Percentiles rank a stretch among this genome's conserved stretches.
Evolutionary conservation across 2,888 invertebrate species (phyloP).

Genomic region (Dinocampus coccinellae): DNA sequence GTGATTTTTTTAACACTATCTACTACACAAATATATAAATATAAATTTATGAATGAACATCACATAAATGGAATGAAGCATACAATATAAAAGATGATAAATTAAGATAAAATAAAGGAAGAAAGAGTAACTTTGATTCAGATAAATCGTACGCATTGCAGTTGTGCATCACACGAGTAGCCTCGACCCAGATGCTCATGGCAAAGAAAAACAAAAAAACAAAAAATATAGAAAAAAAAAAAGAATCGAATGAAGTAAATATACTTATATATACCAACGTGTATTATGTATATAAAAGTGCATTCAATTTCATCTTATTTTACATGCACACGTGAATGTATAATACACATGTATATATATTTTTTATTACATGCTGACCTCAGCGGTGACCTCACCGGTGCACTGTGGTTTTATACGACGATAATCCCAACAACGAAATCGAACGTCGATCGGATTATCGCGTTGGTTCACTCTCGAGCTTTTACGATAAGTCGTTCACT

Average conservation of each 20-base stretch:
- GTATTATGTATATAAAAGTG: neutral
- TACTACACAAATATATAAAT: too few relatives aligned
- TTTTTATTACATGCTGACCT: constrained; percentile 11
- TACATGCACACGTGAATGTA: neutral
- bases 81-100: neutral
- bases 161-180: neutral
- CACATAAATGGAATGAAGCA: too few relatives aligned
- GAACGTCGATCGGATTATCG: constrained; percentile 35
- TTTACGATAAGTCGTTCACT: constrained; percentile 31
- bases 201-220: neutral
- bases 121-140: neutral
- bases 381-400: constrained; percentile 12
- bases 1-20: too few relatives aligned
- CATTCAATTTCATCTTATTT: constrained; percentile 5
- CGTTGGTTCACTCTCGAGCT: constrained; percentile 30
- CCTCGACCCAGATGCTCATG: constrained; percentile 15
- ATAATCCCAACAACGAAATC: constrained; percentile 32
- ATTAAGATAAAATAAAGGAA: neutral
- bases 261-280: neutral
- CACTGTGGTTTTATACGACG: constrained; percentile 11
- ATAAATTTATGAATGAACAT: too few relatives aligned
- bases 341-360: neutral
- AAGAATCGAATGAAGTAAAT: neutral
- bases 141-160: constrained; percentile 21
- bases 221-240: neutral